phyloP scores from a whole-genome alignment of 2,113 vertebrate species.

The Toxostoma redivivum region DNA sequence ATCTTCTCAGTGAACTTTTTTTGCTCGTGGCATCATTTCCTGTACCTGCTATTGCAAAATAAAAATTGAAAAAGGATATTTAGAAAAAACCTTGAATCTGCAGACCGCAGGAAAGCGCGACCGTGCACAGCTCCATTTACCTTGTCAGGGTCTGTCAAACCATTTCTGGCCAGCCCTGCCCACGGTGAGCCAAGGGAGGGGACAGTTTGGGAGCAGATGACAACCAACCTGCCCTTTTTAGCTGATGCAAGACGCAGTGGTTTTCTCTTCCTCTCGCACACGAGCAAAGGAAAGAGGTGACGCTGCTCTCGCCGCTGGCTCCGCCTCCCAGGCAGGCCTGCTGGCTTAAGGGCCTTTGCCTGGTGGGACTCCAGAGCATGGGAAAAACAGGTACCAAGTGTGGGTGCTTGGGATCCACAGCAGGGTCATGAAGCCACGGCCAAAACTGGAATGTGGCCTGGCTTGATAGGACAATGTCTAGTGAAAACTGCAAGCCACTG shows the following conservation, averaged over 20 bases:
- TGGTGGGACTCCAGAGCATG: background rate
- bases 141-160: background rate
- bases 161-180: background rate
- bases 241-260: background rate
- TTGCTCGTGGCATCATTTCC: background rate
- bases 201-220: background rate
- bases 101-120: background rate
- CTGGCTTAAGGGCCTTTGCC: background rate
- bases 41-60: background rate
- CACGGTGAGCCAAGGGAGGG: background rate
- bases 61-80: background rate
- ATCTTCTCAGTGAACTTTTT: background rate
- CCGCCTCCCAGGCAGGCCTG: background rate
- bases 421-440: background rate
- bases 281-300: background rate
- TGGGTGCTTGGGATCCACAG: background rate
- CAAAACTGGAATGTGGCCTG: background rate
- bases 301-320: background rate
- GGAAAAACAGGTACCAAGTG: background rate
- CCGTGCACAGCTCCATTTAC: background rate
- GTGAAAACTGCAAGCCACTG: background rate
- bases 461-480: background rate
- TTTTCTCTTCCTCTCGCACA: conserved; percentile 25
- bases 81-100: background rate
- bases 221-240: background rate